Conservation (phyloP, 2,113 vertebrate genomes). For the Parus major region DNA sequence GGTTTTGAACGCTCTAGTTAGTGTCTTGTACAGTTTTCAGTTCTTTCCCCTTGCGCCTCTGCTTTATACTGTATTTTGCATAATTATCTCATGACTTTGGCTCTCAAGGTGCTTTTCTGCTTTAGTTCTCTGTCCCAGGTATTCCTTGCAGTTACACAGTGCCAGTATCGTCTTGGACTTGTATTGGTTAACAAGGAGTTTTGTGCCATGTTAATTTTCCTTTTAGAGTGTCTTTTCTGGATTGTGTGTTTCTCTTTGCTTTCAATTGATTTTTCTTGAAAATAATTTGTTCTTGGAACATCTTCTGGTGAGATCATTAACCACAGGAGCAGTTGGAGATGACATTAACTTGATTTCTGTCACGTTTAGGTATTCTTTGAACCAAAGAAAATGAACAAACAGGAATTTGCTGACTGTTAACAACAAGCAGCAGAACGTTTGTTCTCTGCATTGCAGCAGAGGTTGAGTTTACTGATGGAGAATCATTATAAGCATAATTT, state of each 20-base stretch:
- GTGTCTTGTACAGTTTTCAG: not conserved
- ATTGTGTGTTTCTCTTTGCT: not conserved
- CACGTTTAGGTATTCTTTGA: not conserved
- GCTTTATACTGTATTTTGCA: rapidly evolving
- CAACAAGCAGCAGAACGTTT: not conserved
- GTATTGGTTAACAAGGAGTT: not conserved
- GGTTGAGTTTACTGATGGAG: not conserved
- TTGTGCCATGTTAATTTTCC: not conserved
- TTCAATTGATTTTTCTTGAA: not conserved
- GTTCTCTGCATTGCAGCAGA: not conserved
- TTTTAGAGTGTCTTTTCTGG: not conserved
- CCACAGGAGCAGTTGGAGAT: not conserved
- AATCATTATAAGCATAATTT: not conserved
- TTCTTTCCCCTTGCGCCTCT: not conserved
- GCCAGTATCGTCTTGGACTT: not conserved
- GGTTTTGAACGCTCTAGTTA: not conserved
- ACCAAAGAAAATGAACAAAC: slow-evolving; percentile 14
- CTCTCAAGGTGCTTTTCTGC: not conserved
- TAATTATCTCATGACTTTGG: not conserved
- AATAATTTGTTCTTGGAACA: not conserved
- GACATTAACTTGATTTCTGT: not conserved
- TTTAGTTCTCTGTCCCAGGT: not conserved
- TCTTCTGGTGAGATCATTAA: not conserved
- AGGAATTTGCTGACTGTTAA: slow-evolving; percentile 44
- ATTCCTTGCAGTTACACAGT: not conserved